Evolutionary conservation across 2,888 invertebrate genomes (phyloP), one percentile per base, ranked within the genome.

Genomic region (Parnassius apollo): DNA sequence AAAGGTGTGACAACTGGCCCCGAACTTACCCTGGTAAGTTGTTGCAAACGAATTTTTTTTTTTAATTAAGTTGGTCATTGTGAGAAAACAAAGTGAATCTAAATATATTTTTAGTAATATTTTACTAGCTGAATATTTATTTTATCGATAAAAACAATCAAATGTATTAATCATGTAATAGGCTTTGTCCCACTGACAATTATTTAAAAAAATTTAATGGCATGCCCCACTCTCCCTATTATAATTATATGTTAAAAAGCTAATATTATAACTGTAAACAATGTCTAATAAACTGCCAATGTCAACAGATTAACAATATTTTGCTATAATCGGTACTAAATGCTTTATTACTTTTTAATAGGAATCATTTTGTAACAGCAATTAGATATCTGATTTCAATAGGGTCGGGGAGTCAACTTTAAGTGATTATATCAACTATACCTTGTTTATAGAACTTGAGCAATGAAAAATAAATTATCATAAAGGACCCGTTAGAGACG

Each of bases 391-490:
- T 2, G 10, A 12, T 46, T 22, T 22, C 11, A 50, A 22, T 22
- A 25, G 53, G 62, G 57, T 62, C 62, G 58, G 18, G 10, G 12
- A 22, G 58, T 62, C 54, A 53, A 2, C 1, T 2, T 49, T 2
- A n/a, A 54, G 9, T 9, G 12, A 3, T 12, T 46, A 52, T 53
- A 62, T 62, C 57, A 46, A 9, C n/a, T 22, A 44, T 52, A 13
- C 25, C 10, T 1, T 44, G 57, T 46, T 53, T 57, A 62, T 62
- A 62, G 57, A 62, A 25, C 53, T 57, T 48, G 53, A 48, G n/a
- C 48, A 42, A 12, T 49, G 51, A 42, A 22, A 57, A 62, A 46
- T 53, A 11, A 45, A 35, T 52, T 18, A 46, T 57, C 51, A 54
- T 12, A 42, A n/a, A n/a, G 18, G 35, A 45, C 13, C 22, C 46